Conservation (phyloP, 2,797 vertebrate genomes). For the Champsocephalus gunnari region DNA sequence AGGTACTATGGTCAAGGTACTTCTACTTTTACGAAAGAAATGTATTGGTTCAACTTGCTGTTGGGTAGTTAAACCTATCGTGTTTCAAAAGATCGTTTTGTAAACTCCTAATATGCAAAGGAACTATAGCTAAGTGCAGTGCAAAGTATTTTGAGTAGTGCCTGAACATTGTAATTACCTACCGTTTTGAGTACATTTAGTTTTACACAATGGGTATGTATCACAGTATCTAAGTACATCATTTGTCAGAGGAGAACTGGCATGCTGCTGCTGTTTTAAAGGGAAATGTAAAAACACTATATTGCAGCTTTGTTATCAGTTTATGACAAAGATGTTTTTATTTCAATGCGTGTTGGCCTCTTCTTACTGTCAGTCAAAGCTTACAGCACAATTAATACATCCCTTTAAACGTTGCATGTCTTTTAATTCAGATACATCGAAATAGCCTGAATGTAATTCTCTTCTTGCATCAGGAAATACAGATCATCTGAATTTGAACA, state of each 20-base stretch:
- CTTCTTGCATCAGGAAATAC: background rate
- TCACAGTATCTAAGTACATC: background rate
- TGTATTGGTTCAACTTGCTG: too few relatives aligned
- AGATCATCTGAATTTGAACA: background rate
- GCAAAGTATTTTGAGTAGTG: background rate
- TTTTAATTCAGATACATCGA: background rate
- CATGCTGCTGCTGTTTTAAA: background rate
- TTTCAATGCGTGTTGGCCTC: background rate
- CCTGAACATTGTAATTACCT: background rate
- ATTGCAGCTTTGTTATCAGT: background rate
- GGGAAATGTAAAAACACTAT: background rate
- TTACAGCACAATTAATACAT: slow-evolving; percentile 1
- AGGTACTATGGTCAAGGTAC: too few relatives aligned
- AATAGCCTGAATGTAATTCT: background rate
- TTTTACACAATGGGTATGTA: background rate
- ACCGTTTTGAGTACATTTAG: background rate
- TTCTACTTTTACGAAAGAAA: too few relatives aligned
- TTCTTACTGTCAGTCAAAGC: background rate
- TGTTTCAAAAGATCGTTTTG: background rate
- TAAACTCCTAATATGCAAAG: background rate
- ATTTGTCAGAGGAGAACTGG: background rate
- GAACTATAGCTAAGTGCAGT: background rate
- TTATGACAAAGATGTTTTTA: background rate
- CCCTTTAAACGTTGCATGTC: background rate
- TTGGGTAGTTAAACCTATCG: too few relatives aligned